Percentiles rank a stretch among this genome's conserved stretches.
These are phyloP conservation scores for Irena cyanogastra DNA, from an alignment of 2,113 vertebrate genomes.

Conservation along the genomic window DNA sequence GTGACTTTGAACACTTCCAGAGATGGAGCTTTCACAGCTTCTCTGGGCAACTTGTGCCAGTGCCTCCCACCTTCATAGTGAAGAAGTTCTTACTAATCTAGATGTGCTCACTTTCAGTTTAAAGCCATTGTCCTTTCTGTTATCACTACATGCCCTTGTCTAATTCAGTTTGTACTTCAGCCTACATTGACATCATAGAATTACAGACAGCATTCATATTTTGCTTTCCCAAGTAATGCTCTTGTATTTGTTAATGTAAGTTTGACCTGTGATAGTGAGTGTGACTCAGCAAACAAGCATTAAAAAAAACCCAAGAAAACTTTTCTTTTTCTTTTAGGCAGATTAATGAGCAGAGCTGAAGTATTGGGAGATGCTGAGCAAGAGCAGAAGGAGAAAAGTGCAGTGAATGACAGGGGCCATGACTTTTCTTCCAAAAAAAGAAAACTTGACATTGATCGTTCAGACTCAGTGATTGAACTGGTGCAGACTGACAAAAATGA, in stretches of 20 bases:
- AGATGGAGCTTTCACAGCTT: background rate
- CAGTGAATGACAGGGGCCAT: background rate
- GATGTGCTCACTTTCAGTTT: background rate
- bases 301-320: background rate
- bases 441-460: slow-evolving; percentile 46
- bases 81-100: background rate
- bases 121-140: background rate
- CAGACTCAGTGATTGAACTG: slow-evolving; percentile 56
- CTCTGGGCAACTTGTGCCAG: background rate
- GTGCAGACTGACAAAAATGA: background rate
- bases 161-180: background rate
- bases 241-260: background rate
- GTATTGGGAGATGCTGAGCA: background rate
- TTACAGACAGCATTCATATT: background rate
- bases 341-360: slow-evolving; percentile 66
- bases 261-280: background rate
- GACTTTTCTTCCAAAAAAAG: slow-evolving; percentile 53
- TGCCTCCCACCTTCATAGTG: background rate
- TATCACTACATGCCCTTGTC: background rate
- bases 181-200: background rate
- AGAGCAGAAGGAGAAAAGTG: slow-evolving; percentile 3
- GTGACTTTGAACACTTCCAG: background rate
- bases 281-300: background rate
- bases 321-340: slow-evolving; percentile 61
- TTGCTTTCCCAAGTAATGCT: background rate